These are phyloP conservation scores for Mus spicilegus DNA, from an alignment of 2,113 vertebrate genomes.

Conservation along the genomic window DNA sequence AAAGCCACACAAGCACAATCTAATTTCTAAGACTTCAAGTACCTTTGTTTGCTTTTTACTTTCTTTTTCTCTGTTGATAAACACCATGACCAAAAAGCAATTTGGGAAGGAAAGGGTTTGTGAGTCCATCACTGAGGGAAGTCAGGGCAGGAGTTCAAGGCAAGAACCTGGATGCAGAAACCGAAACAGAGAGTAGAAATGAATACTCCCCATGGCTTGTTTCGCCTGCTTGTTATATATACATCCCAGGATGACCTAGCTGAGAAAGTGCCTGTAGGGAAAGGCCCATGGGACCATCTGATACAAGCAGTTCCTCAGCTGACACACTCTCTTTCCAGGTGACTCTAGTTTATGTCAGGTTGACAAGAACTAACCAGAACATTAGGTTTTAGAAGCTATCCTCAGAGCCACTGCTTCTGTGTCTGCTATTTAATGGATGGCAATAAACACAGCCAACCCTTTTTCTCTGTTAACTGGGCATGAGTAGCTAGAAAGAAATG, in stretches of 20 bases:
- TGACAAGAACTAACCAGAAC: neutral
- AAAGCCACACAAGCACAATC: conserved; percentile 1
- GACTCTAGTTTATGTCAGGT: neutral
- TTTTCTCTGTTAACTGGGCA: neutral
- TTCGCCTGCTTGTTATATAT: neutral
- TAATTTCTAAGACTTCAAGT: neutral
- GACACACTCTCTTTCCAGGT: neutral
- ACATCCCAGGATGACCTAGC: neutral
- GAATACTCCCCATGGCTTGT: neutral
- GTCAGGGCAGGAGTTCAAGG: neutral
- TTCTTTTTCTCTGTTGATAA: neutral
- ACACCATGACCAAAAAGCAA: neutral
- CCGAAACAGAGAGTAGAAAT: neutral
- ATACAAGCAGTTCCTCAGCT: neutral
- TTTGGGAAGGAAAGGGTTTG: neutral
- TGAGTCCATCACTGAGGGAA: neutral
- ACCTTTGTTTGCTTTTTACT: neutral
- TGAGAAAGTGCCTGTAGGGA: neutral
- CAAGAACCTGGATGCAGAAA: neutral
- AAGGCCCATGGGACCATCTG: neutral
- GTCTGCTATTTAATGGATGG: neutral
- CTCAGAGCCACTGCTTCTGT: neutral
- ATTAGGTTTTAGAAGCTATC: neutral
- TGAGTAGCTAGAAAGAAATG: neutral
- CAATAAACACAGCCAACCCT: neutral